Evolutionary conservation across 2,797 vertebrate species (phyloP).

Genomic region (Lacerta bilineata): DNA sequence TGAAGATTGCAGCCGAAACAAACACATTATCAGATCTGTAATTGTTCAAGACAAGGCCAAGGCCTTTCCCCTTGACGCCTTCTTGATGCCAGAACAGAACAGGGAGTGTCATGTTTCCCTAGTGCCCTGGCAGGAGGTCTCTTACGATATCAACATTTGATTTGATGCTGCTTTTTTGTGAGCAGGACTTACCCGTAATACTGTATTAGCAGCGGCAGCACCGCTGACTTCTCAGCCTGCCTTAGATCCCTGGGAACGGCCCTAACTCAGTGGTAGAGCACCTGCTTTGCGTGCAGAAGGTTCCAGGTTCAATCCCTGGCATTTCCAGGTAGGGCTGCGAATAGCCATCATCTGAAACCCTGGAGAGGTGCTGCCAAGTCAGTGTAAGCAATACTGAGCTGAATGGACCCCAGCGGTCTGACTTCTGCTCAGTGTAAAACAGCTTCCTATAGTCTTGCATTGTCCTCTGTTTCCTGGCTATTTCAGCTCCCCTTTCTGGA

Average conservation of each 20-base stretch:
- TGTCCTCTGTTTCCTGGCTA: neutral
- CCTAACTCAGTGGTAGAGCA: no score
- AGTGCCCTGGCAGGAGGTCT: neutral
- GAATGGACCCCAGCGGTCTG: no score
- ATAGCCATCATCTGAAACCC: no score
- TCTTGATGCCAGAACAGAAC: neutral
- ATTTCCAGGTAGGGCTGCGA: no score
- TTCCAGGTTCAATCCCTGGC: no score
- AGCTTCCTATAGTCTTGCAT: no score
- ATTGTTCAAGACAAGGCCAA: slow-evolving; percentile 5
- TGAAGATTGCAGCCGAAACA: neutral
- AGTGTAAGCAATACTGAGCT: no score
- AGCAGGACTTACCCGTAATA: neutral
- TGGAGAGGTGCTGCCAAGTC: no score
- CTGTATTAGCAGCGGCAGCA: neutral
- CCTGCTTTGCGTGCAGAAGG: no score
- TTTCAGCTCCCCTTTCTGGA: neutral
- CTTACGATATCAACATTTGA: neutral
- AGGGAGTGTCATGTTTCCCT: neutral
- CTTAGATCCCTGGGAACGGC: neutral
- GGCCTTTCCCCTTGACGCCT: neutral
- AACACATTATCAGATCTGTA: slow-evolving; percentile 2
- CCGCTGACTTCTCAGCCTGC: neutral
- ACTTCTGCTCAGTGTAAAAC: no score
- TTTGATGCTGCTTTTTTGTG: neutral